phyloP scores from a whole-genome alignment of 2,888 invertebrate species.

The Diloba caeruleocephala region DNA sequence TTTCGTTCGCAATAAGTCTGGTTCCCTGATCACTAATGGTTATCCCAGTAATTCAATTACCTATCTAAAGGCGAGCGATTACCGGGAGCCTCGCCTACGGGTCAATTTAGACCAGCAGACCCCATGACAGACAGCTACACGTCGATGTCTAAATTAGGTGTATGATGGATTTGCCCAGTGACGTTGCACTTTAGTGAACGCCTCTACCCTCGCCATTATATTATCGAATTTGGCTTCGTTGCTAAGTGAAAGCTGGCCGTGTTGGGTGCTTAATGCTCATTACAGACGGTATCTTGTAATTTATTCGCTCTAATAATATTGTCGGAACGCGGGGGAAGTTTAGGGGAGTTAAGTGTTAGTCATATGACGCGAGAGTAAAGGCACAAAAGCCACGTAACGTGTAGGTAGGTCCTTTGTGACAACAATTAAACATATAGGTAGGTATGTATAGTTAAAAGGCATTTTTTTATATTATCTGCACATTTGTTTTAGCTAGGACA shows the following conservation, averaged over 20 bases:
- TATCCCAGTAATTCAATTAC: constrained; percentile 28
- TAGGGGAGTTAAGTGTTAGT: not conserved
- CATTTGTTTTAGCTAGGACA: too few species aligned
- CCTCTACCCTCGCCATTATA: constrained; percentile 54
- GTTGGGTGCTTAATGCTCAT: constrained; percentile 23
- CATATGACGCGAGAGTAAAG: not conserved
- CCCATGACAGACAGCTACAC: constrained; percentile 29
- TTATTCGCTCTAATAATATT: not conserved
- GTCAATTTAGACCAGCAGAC: constrained; percentile 23
- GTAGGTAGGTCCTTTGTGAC: too few species aligned
- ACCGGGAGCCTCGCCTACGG: constrained; percentile 9
- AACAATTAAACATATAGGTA: not conserved
- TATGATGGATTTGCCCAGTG: constrained; percentile 66
- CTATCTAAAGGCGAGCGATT: constrained; percentile 21
- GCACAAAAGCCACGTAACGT: too few species aligned
- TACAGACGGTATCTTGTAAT: not conserved
- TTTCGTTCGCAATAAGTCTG: not conserved
- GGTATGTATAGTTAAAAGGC: too few species aligned
- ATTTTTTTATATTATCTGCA: too few species aligned
- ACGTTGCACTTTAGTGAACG: constrained; percentile 64
- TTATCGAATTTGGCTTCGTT: constrained; percentile 74
- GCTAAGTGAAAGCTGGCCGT: constrained; percentile 50
- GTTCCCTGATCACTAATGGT: constrained; percentile 20
- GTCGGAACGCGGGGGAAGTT: not conserved
- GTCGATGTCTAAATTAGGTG: constrained; percentile 60